Evolutionary conservation across 2,113 vertebrate species (phyloP).

Genomic region (Onychostruthus taczanowskii): DNA sequence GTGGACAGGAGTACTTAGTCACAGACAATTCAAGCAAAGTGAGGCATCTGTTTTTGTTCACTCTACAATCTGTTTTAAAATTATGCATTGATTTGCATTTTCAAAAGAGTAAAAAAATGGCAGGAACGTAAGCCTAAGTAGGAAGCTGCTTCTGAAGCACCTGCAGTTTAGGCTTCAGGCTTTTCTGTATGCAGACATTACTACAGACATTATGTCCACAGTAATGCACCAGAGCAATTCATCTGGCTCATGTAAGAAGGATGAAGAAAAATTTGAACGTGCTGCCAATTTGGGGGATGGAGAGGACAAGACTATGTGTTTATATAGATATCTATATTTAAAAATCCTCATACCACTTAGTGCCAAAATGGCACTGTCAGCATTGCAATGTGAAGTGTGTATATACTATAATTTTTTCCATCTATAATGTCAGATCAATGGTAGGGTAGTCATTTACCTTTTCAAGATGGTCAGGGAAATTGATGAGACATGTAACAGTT

Average conservation of each 20-base stretch:
- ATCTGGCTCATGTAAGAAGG: not conserved
- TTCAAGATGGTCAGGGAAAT: not conserved
- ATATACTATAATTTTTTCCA: not conserved
- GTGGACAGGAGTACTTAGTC: not conserved
- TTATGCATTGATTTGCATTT: not conserved
- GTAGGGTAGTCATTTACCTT: not conserved
- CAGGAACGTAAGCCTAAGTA: not conserved
- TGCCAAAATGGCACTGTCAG: not conserved
- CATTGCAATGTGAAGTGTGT: not conserved
- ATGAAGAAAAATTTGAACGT: not conserved
- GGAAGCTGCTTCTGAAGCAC: not conserved
- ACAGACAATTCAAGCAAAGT: not conserved
- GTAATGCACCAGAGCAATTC: not conserved
- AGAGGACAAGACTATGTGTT: not conserved
- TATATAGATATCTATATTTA: not conserved
- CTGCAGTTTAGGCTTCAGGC: not conserved
- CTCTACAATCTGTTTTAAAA: not conserved
- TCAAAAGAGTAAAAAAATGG: not conserved
- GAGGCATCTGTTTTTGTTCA: not conserved
- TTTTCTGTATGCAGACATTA: not conserved
- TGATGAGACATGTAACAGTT: not conserved
- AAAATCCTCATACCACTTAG: not conserved
- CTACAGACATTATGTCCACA: not conserved
- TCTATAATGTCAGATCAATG: not conserved
- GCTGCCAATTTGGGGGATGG: not conserved